A percentile compares a stretch with the other conserved stretches of the same genome.
phyloP scores from a whole-genome alignment of 2,113 vertebrate species.

The Rhadina sibilatrix region DNA sequence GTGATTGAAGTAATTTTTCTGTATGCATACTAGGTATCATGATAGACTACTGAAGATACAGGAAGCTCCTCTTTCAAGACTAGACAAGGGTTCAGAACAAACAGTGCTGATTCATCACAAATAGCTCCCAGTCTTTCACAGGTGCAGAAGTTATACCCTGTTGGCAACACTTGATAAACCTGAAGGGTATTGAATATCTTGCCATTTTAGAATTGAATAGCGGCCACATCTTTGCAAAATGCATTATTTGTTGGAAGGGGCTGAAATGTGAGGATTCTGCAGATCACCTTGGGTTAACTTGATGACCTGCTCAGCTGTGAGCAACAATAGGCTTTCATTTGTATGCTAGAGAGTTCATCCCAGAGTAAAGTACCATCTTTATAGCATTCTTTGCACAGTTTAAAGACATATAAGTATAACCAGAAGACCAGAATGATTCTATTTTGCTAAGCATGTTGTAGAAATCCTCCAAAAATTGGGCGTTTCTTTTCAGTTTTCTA shows the following conservation, averaged over 20 bases:
- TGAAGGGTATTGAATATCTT: not conserved
- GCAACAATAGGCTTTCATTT: constrained; percentile 12
- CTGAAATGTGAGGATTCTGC: constrained; percentile 42
- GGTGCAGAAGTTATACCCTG: not conserved
- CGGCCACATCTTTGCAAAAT: constrained; percentile 13
- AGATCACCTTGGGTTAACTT: not conserved
- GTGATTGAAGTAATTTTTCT: not conserved
- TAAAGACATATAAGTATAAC: not conserved
- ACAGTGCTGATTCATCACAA: not conserved
- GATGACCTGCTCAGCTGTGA: not conserved
- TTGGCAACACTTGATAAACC: constrained; percentile 9
- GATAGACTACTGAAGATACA: not conserved
- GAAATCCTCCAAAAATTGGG: not conserved
- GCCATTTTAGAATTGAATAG: not conserved
- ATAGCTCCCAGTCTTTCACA: not conserved
- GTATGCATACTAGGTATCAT: not conserved
- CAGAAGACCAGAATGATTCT: not conserved
- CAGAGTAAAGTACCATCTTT: not conserved
- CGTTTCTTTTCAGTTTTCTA: not conserved
- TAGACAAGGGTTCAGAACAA: not conserved
- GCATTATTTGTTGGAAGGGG: not conserved
- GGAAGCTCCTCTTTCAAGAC: not conserved
- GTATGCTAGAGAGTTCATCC: not conserved
- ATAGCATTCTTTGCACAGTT: not conserved
- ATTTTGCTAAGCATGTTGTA: not conserved